Conservation (phyloP, 2,113 vertebrate species). For the Corythoichthys intestinalis region DNA sequence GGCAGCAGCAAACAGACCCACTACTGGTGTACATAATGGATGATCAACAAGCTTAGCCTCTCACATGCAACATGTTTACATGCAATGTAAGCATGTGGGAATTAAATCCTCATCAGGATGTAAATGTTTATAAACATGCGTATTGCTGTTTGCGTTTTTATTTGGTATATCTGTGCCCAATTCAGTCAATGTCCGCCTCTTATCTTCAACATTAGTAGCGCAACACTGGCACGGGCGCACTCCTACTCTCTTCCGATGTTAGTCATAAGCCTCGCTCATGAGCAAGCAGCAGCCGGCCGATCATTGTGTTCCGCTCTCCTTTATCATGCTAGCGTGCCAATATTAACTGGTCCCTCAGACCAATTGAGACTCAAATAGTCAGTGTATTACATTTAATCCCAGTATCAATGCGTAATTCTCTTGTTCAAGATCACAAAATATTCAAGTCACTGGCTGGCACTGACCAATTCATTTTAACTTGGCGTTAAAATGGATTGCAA, state of each 20-base stretch:
- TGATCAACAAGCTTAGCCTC: not conserved
- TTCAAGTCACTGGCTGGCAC: no score
- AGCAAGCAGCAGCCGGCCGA: slow-evolving; percentile 57
- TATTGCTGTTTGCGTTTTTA: slow-evolving; percentile 45
- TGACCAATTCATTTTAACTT: no score
- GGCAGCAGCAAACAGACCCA: not conserved
- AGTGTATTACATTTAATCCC: slow-evolving; percentile 7
- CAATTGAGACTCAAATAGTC: slow-evolving; percentile 6
- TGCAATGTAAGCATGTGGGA: slow-evolving; percentile 10
- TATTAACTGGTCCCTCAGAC: slow-evolving; percentile 24
- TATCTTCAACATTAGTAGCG: slow-evolving; percentile 63
- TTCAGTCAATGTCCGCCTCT: slow-evolving; percentile 38
- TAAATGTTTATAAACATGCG: slow-evolving; percentile 40
- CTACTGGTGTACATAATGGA: slow-evolving; percentile 16
- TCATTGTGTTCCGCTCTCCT: slow-evolving; percentile 42
- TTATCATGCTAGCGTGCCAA: slow-evolving; percentile 38
- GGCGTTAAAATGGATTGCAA: no score
- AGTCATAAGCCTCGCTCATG: slow-evolving; percentile 69
- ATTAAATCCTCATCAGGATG: slow-evolving; percentile 25
- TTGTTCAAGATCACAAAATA: not conserved
- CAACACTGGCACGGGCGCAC: slow-evolving; percentile 64
- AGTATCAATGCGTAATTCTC: not conserved
- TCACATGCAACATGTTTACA: slow-evolving; percentile 4
- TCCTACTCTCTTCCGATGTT: slow-evolving; percentile 70
- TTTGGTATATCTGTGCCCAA: slow-evolving; percentile 26